Evolutionary conservation across 2,797 vertebrate species (phyloP).

Genomic region (Brotogeris chrysoptera): DNA sequence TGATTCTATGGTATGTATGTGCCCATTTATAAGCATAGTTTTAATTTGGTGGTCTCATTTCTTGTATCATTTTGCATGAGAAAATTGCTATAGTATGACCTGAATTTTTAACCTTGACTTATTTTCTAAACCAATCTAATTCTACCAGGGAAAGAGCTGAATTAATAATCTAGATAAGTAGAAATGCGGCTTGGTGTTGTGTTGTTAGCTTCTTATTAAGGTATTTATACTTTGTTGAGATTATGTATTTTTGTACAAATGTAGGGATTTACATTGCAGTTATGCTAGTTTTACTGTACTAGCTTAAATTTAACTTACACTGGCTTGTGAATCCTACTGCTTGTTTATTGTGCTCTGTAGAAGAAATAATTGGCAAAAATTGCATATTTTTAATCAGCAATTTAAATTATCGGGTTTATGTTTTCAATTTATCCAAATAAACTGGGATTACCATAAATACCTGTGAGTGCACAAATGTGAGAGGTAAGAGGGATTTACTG

Average conservation of each 20-base stretch:
- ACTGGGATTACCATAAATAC: background rate
- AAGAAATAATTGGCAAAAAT: background rate
- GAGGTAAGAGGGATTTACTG: background rate
- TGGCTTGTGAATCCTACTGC: background rate
- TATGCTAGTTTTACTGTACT: background rate
- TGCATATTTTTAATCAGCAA: background rate
- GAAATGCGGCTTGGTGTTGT: background rate
- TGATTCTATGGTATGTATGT: background rate
- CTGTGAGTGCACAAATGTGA: background rate
- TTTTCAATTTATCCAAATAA: slow-evolving; percentile 27
- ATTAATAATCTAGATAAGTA: background rate
- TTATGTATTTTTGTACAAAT: background rate
- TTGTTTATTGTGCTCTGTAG: background rate
- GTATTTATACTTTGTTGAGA: background rate
- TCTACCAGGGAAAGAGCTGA: background rate
- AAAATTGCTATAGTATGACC: background rate
- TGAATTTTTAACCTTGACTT: background rate
- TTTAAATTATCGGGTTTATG: background rate
- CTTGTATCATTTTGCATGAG: background rate
- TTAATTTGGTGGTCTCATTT: background rate
- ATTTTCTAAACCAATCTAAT: background rate
- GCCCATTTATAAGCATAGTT: background rate
- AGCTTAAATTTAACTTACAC: background rate
- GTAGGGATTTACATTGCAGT: background rate
- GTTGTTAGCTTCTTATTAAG: background rate